These are phyloP conservation scores for Heterodera carotae DNA, from an alignment of 1,140 invertebrate genomes.

Conservation along the genomic window DNA sequence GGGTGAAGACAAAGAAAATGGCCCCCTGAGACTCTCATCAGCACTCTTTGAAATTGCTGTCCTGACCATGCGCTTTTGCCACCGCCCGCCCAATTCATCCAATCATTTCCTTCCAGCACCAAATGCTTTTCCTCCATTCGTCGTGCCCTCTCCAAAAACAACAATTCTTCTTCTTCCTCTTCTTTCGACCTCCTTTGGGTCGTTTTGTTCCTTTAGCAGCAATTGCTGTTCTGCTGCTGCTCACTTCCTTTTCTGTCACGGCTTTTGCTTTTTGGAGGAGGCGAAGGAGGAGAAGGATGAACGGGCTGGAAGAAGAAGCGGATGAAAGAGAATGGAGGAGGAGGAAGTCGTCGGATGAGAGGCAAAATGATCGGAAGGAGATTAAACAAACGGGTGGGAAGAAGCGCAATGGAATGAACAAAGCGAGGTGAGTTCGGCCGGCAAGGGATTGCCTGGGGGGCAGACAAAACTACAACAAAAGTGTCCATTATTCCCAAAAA, in stretches of 20 bases:
- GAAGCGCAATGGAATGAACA: background rate
- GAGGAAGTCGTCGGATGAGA: background rate
- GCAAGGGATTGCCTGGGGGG: background rate
- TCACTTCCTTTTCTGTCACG: constrained; percentile 2
- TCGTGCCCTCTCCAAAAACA: constrained; percentile 5
- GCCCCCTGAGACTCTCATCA: background rate
- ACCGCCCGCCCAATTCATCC: too few species aligned
- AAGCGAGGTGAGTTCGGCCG: background rate
- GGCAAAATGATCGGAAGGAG: background rate
- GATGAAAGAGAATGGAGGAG: background rate
- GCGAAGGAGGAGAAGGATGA: background rate
- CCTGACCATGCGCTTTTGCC: background rate
- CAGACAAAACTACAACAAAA: too few species aligned
- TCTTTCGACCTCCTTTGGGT: background rate
- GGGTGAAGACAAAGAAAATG: too few species aligned
- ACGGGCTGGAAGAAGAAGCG: background rate
- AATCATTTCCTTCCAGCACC: background rate
- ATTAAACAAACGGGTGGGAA: background rate
- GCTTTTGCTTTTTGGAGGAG: background rate
- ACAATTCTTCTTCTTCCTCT: background rate
- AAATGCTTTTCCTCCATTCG: background rate
- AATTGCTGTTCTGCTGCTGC: background rate
- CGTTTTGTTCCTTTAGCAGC: background rate
- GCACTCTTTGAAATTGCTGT: background rate
- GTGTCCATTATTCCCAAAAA: too few species aligned